Evolutionary conservation across 2,113 vertebrate genomes (phyloP), one percentile per base, ranked within the genome.

Genomic region (Phalacrocorax pelagicus): DNA sequence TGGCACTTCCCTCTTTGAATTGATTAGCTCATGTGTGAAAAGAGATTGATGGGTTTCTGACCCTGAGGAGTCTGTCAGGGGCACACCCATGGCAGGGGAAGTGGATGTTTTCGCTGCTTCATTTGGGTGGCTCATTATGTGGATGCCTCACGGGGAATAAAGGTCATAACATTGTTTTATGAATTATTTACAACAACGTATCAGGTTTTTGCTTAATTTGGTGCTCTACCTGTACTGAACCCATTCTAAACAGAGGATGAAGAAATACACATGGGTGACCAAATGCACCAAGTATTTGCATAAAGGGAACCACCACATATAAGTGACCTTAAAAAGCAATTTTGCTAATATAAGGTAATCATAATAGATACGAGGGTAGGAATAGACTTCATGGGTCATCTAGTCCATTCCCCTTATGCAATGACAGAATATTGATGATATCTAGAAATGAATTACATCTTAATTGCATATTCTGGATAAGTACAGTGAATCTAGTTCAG

Each of bases 1-100:
- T 97, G 98, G 97, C 79, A 91, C 97, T 93, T 96, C 97, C 96
- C 97, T 95, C 97, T 97, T 96, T 97, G 96, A 97, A 96, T 95
- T 92, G 97, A 96, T 96, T 94, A 91, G 97, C 95, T 96, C 92
- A 70, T 58, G 88, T 97, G 97, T 95, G 96, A 97, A 98, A 97
- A 96, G 95, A 97, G 98, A 98, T 92, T 78, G 98, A 97, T 96
- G 90, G 92, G 82, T 90, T 94, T 97, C 95, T 85, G 94, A 95
- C 96, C 96, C 97, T 55, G 82, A 97, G 96, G 92, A 96, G 85
- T 85, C 95, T 89, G 49, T 61, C 90, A 73, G 83, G 79, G 70
- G 66, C 44, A 55, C 96, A 88, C 78, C 96, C 91, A n/a, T 36
- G 69, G 74, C 73, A 40, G 55, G 72, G 72, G 46, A 92, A 95